Conservation (phyloP, 2,113 vertebrate genomes). For the Acanthisitta chloris region DNA sequence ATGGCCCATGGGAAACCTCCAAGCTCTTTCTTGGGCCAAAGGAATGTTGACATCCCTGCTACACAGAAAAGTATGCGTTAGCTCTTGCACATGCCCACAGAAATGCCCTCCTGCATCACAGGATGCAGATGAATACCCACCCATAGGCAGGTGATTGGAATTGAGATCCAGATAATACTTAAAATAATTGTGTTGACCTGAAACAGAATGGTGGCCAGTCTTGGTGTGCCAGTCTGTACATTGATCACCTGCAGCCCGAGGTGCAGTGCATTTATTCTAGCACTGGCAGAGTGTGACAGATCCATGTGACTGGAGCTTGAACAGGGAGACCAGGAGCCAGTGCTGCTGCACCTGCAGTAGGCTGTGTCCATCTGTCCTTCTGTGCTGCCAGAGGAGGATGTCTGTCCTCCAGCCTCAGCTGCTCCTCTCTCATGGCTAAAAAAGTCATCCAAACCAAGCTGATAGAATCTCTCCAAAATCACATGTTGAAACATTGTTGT, state of each 20-base stretch:
- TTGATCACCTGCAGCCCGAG: background rate
- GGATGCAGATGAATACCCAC: background rate
- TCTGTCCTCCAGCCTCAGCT: background rate
- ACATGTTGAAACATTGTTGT: background rate
- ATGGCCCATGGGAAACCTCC: background rate
- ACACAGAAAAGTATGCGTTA: accelerated
- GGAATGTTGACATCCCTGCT: background rate
- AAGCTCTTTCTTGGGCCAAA: background rate
- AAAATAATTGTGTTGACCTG: conserved; percentile 3
- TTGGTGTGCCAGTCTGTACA: background rate
- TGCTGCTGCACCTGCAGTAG: background rate
- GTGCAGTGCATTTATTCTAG: background rate
- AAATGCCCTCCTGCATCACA: background rate
- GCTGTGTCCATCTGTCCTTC: accelerated
- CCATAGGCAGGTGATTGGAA: background rate
- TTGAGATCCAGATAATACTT: background rate
- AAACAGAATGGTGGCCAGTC: background rate
- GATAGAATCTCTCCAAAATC: background rate
- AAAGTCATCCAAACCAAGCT: background rate
- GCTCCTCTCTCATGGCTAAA: background rate
- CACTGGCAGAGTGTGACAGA: background rate
- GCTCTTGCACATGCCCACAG: background rate
- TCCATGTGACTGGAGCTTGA: background rate
- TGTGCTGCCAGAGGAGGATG: background rate
- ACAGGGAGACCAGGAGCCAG: background rate